phyloP scores from a whole-genome alignment of 2,113 vertebrate genomes.

The Zapornia atra region DNA sequence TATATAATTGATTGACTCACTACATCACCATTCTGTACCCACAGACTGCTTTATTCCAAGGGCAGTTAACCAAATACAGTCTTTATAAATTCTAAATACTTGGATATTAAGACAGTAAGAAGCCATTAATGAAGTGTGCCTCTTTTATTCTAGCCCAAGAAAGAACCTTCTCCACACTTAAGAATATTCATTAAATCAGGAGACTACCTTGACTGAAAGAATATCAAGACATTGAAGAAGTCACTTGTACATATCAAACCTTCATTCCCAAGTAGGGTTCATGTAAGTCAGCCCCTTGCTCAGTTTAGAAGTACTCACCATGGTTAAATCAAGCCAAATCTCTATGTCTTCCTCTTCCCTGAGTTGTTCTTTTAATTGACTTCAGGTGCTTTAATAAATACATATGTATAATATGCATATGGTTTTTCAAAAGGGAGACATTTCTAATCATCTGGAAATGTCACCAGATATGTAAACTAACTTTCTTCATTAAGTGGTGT shows the following conservation, averaged over 20 bases:
- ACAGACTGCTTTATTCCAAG: neutral
- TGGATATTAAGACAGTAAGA: neutral
- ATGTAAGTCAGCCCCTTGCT: neutral
- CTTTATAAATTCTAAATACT: neutral
- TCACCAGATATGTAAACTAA: neutral
- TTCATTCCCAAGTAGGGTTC: neutral
- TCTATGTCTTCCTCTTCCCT: neutral
- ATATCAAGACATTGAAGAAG: neutral
- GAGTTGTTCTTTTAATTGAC: neutral
- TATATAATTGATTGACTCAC: neutral
- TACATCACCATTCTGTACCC: neutral
- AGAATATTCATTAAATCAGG: neutral
- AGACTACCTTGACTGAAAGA: neutral
- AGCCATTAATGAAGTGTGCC: neutral
- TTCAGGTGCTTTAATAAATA: neutral
- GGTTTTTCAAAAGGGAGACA: accelerated
- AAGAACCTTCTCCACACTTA: neutral
- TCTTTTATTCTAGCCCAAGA: neutral
- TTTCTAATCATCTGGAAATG: neutral
- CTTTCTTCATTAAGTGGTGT: neutral
- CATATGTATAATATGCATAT: neutral
- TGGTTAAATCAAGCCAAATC: neutral
- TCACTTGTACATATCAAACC: neutral
- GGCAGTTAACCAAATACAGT: too few relatives aligned
- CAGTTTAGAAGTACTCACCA: neutral